These are phyloP conservation scores for Strongylocentrotus purpuratus DNA, from an alignment of 35 echinoderm and acorn worm genomes.

Conservation along the genomic window DNA sequence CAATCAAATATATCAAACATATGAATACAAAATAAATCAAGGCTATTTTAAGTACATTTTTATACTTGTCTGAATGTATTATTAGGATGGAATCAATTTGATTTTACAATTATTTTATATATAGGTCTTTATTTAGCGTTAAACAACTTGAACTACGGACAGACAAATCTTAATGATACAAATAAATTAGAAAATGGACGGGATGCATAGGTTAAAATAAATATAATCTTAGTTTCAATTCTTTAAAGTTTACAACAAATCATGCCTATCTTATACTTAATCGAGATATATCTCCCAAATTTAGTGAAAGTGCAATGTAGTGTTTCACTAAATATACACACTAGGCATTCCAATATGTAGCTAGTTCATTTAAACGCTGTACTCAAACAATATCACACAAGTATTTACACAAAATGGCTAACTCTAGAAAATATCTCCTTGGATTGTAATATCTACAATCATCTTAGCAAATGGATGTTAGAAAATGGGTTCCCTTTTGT, in stretches of 20 bases:
- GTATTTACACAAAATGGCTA: neutral
- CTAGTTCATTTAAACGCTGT: neutral
- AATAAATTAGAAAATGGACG: neutral
- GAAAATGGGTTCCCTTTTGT: neutral
- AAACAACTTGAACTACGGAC: neutral
- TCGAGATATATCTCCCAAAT: neutral
- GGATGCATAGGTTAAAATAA: neutral
- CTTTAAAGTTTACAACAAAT: neutral
- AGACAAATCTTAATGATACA: neutral
- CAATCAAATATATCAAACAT: neutral
- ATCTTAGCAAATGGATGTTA: neutral
- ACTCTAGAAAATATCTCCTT: neutral
- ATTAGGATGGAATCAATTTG: neutral
- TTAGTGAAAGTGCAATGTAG: neutral
- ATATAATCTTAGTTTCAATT: neutral
- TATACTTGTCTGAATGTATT: neutral
- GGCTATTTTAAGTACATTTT: neutral
- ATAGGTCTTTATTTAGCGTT: neutral
- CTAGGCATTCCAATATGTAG: neutral
- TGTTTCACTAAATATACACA: neutral
- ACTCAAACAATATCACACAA: neutral
- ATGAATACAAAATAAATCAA: neutral
- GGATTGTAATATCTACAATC: neutral
- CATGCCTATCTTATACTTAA: neutral
- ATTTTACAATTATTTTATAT: neutral